Percentiles rank a stretch among this genome's conserved stretches.
phyloP scores from a whole-genome alignment of 2,113 vertebrate species.

The Pedionomus torquatus region DNA sequence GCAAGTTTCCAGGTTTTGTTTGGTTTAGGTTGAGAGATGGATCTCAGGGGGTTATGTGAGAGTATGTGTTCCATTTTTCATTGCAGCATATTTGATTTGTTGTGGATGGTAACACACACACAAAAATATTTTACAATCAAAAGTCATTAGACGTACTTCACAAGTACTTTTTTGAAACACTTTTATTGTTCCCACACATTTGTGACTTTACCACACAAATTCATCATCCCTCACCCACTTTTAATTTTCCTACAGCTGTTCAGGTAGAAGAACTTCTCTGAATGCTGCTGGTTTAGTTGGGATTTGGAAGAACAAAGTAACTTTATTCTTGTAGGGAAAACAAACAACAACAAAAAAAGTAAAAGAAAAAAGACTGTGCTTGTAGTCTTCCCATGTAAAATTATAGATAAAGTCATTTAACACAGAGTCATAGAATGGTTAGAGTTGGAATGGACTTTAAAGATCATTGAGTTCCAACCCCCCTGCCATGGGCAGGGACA shows the following conservation, averaged over 20 bases:
- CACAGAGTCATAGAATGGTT: too few relatives aligned
- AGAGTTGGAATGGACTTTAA: too few relatives aligned
- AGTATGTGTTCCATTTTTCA: neutral
- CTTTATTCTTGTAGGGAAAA: neutral
- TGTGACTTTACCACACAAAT: neutral
- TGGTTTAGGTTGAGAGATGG: neutral
- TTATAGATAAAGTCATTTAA: neutral
- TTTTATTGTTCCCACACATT: accelerated
- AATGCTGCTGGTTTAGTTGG: neutral
- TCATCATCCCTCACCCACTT: neutral
- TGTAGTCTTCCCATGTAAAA: neutral
- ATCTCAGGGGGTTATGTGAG: accelerated
- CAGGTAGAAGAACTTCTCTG: neutral
- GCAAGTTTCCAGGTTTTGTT: neutral
- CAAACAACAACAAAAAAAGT: too few relatives aligned
- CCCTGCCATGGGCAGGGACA: too few relatives aligned
- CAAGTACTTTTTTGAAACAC: neutral
- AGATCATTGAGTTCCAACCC: too few relatives aligned
- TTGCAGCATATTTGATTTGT: neutral
- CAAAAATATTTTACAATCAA: neutral
- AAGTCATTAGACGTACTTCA: neutral
- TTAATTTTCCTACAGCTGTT: neutral
- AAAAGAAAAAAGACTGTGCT: neutral
- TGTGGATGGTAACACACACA: neutral
- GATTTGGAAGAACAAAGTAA: neutral